Conservation (phyloP, 2,113 vertebrate species). For the Miniopterus natalensis region DNA sequence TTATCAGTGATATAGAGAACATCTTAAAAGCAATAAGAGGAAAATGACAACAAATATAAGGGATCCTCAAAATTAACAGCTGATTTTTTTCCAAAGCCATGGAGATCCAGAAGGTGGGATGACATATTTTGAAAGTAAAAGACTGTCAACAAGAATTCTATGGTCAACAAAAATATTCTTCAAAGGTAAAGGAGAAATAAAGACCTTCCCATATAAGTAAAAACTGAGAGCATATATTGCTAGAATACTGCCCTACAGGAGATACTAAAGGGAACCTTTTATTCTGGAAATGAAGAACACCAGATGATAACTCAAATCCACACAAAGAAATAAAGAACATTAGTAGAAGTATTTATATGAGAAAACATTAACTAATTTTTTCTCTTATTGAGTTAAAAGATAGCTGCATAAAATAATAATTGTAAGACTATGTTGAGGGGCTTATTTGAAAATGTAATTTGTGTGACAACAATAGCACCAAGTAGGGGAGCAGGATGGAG, state of each 20-base stretch:
- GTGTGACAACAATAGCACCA: background rate
- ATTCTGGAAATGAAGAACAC: background rate
- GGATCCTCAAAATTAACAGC: background rate
- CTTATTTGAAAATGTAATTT: background rate
- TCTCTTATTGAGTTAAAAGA: background rate
- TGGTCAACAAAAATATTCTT: background rate
- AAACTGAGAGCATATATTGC: background rate
- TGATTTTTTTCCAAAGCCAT: background rate
- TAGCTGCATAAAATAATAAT: background rate
- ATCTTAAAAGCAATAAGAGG: background rate
- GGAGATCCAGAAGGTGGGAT: background rate
- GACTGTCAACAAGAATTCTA: background rate
- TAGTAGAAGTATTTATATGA: background rate
- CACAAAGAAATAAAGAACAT: background rate
- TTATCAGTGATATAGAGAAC: background rate
- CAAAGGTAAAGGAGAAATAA: background rate
- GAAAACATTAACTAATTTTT: background rate
- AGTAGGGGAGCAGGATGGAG: background rate
- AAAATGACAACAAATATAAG: background rate
- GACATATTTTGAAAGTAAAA: background rate
- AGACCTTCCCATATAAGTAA: background rate
- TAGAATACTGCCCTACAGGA: background rate
- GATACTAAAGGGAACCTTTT: background rate
- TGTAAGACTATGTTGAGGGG: background rate
- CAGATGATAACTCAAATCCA: background rate